These are phyloP conservation scores for Marcusenius ussheri DNA, from an alignment of 2,113 vertebrate species.

Conservation along the genomic window DNA sequence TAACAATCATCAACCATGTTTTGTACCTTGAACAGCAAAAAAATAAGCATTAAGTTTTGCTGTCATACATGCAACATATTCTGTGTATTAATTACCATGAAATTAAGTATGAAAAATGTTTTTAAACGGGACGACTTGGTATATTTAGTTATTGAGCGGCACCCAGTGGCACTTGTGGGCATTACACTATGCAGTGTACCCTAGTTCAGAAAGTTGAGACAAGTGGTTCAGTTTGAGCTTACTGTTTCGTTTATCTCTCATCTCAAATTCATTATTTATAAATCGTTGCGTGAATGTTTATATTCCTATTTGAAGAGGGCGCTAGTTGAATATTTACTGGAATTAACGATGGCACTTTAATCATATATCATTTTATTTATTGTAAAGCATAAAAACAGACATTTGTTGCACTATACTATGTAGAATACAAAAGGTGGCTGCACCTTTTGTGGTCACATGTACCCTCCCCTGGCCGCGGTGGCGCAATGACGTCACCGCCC, in stretches of 20 bases:
- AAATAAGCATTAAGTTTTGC: background rate
- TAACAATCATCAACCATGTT: background rate
- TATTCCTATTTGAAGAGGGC: background rate
- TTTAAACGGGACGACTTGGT: background rate
- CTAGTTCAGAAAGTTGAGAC: background rate
- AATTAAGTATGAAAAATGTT: background rate
- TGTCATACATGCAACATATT: background rate
- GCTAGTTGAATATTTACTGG: background rate
- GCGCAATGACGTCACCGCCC: background rate
- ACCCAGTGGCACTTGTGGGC: background rate
- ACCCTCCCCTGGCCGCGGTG: background rate
- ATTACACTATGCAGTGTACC: background rate
- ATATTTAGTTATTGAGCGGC: background rate
- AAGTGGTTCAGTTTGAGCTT: background rate
- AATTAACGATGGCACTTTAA: background rate
- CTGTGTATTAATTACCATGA: background rate
- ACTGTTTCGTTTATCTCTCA: background rate
- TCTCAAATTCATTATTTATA: background rate
- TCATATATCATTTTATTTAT: background rate
- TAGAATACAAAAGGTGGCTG: background rate
- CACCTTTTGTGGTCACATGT: background rate
- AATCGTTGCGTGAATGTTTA: background rate
- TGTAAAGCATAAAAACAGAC: background rate
- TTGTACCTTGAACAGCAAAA: background rate
- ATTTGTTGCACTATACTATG: background rate